Percentiles rank a stretch among this genome's conserved stretches.
Conservation (phyloP, 1,140 invertebrate species). For the Nasonia giraulti region DNA sequence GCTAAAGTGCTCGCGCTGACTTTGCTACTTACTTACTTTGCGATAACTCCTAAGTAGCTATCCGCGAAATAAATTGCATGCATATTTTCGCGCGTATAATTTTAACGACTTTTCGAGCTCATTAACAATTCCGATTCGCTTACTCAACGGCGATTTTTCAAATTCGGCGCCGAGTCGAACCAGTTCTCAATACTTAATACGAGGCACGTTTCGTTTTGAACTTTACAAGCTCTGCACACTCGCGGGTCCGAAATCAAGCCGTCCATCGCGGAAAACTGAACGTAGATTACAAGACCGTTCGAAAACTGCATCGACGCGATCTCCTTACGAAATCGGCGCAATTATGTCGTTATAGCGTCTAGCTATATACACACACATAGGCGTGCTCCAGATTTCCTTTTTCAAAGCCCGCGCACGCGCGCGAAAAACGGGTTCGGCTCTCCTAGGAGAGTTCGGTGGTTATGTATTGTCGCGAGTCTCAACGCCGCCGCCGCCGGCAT, state of each 20-base stretch:
- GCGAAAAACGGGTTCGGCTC: constrained; percentile 33
- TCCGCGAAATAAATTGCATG: too few species aligned
- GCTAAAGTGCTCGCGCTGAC: not conserved
- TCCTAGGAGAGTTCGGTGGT: not conserved
- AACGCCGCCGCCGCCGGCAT: not conserved
- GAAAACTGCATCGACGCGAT: not conserved
- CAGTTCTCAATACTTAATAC: too few species aligned
- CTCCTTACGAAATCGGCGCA: not conserved
- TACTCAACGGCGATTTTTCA: too few species aligned
- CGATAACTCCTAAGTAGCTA: not conserved
- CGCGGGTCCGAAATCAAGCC: not conserved
- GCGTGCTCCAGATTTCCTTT: constrained; percentile 47
- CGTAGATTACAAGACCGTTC: too few species aligned
- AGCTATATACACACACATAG: not conserved
- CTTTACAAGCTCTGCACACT: not conserved
- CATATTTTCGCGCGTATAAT: too few species aligned
- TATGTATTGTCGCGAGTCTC: constrained; percentile 4
- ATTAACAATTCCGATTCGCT: too few species aligned
- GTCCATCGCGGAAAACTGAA: not conserved
- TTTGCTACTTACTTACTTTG: not conserved
- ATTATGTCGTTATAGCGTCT: not conserved
- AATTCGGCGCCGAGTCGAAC: too few species aligned
- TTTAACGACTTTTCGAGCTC: not conserved
- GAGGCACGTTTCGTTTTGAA: not conserved
- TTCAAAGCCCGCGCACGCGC: constrained; percentile 3